Percentiles rank a stretch among this genome's conserved stretches.
Conservation (phyloP, 2,888 invertebrate species). For the Cheilosia pagana region DNA sequence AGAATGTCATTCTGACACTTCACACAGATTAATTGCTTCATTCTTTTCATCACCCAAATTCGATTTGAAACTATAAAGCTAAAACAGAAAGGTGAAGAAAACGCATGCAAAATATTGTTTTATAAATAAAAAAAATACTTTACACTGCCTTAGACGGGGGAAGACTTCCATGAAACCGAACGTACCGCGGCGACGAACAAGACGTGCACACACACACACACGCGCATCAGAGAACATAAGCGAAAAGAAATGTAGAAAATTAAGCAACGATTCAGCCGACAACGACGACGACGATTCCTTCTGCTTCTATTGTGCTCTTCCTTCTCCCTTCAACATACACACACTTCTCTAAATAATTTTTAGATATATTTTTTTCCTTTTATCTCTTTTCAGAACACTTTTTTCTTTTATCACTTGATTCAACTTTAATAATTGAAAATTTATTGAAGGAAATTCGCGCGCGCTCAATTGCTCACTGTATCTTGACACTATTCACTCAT, state of each 20-base stretch:
- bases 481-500: conserved; percentile 12
- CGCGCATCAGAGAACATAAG: conserved; percentile 29
- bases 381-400: conserved; percentile 12
- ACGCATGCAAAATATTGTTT: conserved; percentile 15
- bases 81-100: conserved; percentile 1
- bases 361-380: conserved; percentile 22
- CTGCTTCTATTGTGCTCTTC: conserved; percentile 40
- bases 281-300: conserved; percentile 40
- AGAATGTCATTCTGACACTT: background rate
- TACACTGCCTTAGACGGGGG: conserved; percentile 71
- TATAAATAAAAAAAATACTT: conserved; percentile 53
- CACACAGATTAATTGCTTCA: too few relatives aligned
- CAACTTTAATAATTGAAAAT: conserved; percentile 3
- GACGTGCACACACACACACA: conserved; percentile 48
- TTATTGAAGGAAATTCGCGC: conserved; percentile 23
- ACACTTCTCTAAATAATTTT: conserved; percentile 22
- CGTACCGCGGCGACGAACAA: conserved; percentile 36
- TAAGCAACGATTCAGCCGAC: conserved; percentile 22
- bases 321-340: conserved; percentile 50
- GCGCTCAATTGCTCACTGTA: conserved; percentile 17
- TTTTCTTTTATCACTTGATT: conserved; percentile 20
- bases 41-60: conserved; percentile 49
- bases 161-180: conserved; percentile 75
- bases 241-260: conserved; percentile 31
- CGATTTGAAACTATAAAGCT: conserved; percentile 7